Percentiles rank a stretch among this genome's conserved stretches.
These are phyloP conservation scores for Syngnathus typhle DNA, from an alignment of 2,113 vertebrate genomes.

Conservation along the genomic window DNA sequence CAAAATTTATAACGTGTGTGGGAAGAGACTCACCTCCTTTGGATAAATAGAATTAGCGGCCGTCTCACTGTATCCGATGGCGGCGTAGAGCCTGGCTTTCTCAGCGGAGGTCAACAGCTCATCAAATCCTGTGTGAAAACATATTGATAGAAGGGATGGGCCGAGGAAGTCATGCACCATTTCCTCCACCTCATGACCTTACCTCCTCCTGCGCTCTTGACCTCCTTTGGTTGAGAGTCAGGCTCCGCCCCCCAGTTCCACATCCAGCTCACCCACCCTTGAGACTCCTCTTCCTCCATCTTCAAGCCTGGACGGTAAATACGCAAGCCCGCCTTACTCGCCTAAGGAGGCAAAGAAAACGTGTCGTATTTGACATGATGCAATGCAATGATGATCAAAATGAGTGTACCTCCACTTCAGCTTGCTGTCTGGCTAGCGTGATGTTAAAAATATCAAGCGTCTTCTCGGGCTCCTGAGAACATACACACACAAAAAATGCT, in stretches of 20 bases:
- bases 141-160: neutral
- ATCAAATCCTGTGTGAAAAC: constrained; percentile 75
- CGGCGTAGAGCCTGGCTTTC: constrained; percentile 90
- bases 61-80: constrained; percentile 95
- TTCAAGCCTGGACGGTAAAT: constrained; percentile 83
- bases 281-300: constrained; percentile 80
- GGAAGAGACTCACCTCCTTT: constrained; percentile 78
- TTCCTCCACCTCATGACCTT: constrained; percentile 22
- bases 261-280: constrained; percentile 89
- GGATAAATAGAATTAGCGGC: constrained; percentile 89
- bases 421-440: constrained; percentile 90
- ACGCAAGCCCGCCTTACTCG: constrained; percentile 81
- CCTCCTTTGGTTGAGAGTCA: constrained; percentile 62
- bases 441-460: constrained; percentile 94
- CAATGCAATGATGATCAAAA: neutral
- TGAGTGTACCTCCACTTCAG: constrained; percentile 98
- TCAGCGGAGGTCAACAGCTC: constrained; percentile 84
- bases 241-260: constrained; percentile 82
- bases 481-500: constrained; percentile 21
- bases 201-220: constrained; percentile 71
- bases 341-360: constrained; percentile 57
- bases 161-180: neutral
- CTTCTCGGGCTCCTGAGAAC: constrained; percentile 80
- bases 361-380: neutral
- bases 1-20: neutral